Base-by-base conservation (phyloP, 2,113 vertebrate genomes). In the Engystomops pustulosus region DNA sequence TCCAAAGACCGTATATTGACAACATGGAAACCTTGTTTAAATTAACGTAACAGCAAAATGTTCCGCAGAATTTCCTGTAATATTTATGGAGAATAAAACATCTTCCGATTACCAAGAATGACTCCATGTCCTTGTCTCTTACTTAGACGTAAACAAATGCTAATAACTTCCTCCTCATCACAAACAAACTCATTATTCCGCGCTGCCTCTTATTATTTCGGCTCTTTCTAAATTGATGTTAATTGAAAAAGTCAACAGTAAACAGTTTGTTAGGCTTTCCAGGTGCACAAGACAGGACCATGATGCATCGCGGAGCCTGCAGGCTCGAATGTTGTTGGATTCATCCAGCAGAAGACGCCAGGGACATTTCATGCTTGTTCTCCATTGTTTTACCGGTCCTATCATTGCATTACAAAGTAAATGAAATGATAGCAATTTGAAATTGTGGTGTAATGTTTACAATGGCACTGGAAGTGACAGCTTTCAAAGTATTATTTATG, bases 401-500 rank as follows among this genome's bases (percentile, higher is more conserved):
- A 69, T 70, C 62, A 14, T 69, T 58, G 62, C 60, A 69, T 38
- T 58, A 32, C 34, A 55, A 58, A 81, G 72, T 69, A 78, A 78
- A 84, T 62, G 10, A 79, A 84, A 79, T 70, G 62, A 45, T 79
- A 79, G 58, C 74, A 79, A 58, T 69, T 69, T 65, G 30, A 41
- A 69, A 79, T 84, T 44, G 53, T 86, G 91, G 87, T 86, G 76
- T 92, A 91, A 94, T 92, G 90, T 94, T 93, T 93, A 92, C 91
- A 91, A 88, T 84, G 85, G 88, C 90, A 91, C 90, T 32, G 88
- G 92, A 91, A 87, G 89, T 92, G 93, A 93, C 93, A 92, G 91
- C 91, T 92, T 92, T 93, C 91, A 92, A 92, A 92, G 90, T 88
- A 90, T 92, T 91, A 91, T 91, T 90, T 92, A 86, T 91, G 91